These are phyloP conservation scores for Coelopa frigida DNA, from an alignment of 1,140 invertebrate genomes.

Conservation along the genomic window DNA sequence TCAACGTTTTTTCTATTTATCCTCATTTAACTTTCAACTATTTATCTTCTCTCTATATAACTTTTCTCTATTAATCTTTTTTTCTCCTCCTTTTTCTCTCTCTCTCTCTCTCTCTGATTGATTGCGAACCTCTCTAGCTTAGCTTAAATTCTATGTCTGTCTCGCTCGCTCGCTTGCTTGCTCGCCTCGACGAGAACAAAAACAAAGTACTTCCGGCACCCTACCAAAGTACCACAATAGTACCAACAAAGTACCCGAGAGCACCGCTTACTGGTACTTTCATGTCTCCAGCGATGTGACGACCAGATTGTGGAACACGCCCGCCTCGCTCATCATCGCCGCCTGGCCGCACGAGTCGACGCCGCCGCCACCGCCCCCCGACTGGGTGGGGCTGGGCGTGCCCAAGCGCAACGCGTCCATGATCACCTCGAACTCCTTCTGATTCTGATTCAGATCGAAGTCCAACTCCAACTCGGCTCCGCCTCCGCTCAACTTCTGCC, in stretches of 20 bases:
- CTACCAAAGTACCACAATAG: too few species aligned
- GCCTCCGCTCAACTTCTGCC: conserved; percentile 8
- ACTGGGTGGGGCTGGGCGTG: conserved; percentile 42
- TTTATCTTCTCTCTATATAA: neutral
- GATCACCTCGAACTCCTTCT: conserved; percentile 46
- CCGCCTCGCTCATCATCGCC: conserved; percentile 61
- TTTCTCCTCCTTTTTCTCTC: neutral
- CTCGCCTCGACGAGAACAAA: too few species aligned
- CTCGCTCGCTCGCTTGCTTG: too few species aligned
- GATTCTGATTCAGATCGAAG: conserved; percentile 43
- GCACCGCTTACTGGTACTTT: conserved; percentile 44
- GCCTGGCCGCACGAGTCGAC: conserved; percentile 55
- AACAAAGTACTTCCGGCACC: too few species aligned
- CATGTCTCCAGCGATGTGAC: conserved; percentile 59
- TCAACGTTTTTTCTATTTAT: neutral
- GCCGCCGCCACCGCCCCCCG: conserved; percentile 44
- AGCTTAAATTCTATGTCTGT: too few species aligned
- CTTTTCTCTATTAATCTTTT: too few species aligned
- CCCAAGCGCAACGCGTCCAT: conserved; percentile 45
- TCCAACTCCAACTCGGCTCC: conserved; percentile 38
- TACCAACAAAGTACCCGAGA: too few species aligned
- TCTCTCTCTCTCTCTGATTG: neutral
- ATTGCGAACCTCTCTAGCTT: neutral
- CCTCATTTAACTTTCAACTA: neutral
- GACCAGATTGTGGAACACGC: conserved; percentile 60